These are phyloP conservation scores for Phrynocephalus vlangalii DNA, from an alignment of 2,797 vertebrate genomes.

Conservation along the genomic window DNA sequence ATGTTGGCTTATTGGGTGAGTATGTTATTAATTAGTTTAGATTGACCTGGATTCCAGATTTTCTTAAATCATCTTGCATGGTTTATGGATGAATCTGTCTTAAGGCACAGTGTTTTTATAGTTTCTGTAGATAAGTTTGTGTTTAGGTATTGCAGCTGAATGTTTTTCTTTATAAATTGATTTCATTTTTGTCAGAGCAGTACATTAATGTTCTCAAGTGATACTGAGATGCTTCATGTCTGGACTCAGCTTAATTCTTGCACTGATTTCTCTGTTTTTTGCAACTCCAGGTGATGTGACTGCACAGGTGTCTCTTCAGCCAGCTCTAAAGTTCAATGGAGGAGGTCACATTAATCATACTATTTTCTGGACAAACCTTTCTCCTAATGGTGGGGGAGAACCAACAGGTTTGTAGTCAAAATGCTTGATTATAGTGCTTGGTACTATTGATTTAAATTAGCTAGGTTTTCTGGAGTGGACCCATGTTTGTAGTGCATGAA, in stretches of 20 bases:
- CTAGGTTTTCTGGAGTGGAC: not conserved
- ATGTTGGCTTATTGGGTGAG: too few relatives aligned
- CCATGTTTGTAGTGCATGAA: not conserved
- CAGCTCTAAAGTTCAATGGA: slow-evolving; percentile 94
- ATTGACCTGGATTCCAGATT: too few relatives aligned
- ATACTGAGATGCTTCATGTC: not conserved
- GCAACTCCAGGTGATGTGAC: slow-evolving; percentile 89
- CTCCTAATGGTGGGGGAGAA: slow-evolving; percentile 92
- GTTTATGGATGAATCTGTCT: not conserved
- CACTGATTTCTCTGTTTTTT: slow-evolving; percentile 8
- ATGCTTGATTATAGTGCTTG: not conserved
- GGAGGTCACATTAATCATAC: slow-evolving; percentile 97
- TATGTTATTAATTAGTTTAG: too few relatives aligned
- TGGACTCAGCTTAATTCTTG: not conserved
- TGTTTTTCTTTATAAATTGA: not conserved
- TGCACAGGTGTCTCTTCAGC: slow-evolving; percentile 89
- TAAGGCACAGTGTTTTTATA: not conserved
- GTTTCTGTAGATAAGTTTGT: not conserved
- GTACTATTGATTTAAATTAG: not conserved
- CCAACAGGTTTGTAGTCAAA: slow-evolving; percentile 85
- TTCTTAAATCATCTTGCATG: too few relatives aligned
- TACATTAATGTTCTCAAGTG: not conserved
- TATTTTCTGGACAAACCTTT: slow-evolving; percentile 99
- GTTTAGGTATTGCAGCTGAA: not conserved
- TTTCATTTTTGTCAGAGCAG: not conserved